Base-by-base conservation (phyloP, 2,888 invertebrate genomes). In the Meliscaeva auricollis region DNA sequence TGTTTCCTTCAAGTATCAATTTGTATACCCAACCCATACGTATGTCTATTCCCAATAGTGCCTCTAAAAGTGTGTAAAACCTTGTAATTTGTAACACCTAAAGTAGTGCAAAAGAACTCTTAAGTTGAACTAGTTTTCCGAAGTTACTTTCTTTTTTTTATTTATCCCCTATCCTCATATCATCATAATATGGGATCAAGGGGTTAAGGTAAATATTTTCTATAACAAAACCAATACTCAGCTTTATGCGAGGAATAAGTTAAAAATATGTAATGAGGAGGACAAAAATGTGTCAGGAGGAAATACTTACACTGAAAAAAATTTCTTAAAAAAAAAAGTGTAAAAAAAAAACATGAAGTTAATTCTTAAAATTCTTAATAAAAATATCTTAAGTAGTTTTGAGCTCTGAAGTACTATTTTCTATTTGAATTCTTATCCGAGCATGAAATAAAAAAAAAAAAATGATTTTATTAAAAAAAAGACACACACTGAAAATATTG, bases 181-280 rank as follows among this genome's bases (percentile, higher is more conserved):
- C 15, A 35, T 20, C 58, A 17, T 58, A 1, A 44, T 44, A 62
- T 44, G 41, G 11, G 26, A 62, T 44, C 62, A 62, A 58, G 15
- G 44, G 44, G 44, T 62, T 44, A 44, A 62, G 62, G 64, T 46
- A 64, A 64, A 64, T 46, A 46, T 62, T 64, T 56, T 64, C 13
- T 46, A 3, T 13, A 46, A 46, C 64, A 46, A 64, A 64, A 64
- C 64, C 64, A 64, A 64, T 64, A 64, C 64, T 46, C 30, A 64
- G 30, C 64, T 26, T 64, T 64, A 17, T 32, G 13, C 46, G 7
- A 64, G 3, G 17, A 64, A 26, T 44, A 30, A 62, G 30, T 46
- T 32, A 17, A 64, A 64, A 64, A 30, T 32, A 46, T 64, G 46
- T 38, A 46, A 62, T 62, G 62, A 62, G 15, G 22, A 62, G 44